phyloP scores from a whole-genome alignment of 2,888 invertebrate species.

The Orthosia incerta region DNA sequence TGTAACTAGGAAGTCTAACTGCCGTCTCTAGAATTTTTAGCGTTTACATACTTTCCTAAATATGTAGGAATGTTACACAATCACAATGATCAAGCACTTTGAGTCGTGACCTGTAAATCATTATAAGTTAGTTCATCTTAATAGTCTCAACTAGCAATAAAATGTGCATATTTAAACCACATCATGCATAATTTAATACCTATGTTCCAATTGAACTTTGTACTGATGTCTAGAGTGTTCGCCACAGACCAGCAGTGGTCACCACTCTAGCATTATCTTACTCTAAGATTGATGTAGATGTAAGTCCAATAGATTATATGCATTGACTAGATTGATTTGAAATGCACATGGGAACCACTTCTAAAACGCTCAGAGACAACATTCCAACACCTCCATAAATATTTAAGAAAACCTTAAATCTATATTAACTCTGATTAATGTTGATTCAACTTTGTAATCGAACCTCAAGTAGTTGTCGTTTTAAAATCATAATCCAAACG shows the following conservation, averaged over 20 bases:
- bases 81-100: conserved; percentile 35
- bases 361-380: conserved; percentile 25
- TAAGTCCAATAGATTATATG: conserved; percentile 13
- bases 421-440: conserved; percentile 41
- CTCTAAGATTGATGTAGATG: conserved; percentile 9
- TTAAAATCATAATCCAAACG: conserved; percentile 76
- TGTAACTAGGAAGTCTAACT: conserved; percentile 32
- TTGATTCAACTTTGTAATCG: conserved; percentile 54
- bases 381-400: conserved; percentile 39
- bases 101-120: conserved; percentile 44
- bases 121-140: conserved; percentile 42
- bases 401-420: conserved; percentile 37
- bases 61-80: conserved; percentile 33
- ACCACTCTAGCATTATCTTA: neutral
- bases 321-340: conserved; percentile 27
- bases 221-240: conserved; percentile 33
- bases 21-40: neutral
- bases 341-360: conserved; percentile 22
- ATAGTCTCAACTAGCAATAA: conserved; percentile 39
- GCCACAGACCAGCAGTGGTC: conserved; percentile 5
- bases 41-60: conserved; percentile 19
- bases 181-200: conserved; percentile 44
- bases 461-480: conserved; percentile 57
- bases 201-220: conserved; percentile 46
- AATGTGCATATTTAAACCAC: conserved; percentile 49